These are phyloP conservation scores for Calcarius ornatus DNA, from an alignment of 2,113 vertebrate genomes.

Conservation along the genomic window DNA sequence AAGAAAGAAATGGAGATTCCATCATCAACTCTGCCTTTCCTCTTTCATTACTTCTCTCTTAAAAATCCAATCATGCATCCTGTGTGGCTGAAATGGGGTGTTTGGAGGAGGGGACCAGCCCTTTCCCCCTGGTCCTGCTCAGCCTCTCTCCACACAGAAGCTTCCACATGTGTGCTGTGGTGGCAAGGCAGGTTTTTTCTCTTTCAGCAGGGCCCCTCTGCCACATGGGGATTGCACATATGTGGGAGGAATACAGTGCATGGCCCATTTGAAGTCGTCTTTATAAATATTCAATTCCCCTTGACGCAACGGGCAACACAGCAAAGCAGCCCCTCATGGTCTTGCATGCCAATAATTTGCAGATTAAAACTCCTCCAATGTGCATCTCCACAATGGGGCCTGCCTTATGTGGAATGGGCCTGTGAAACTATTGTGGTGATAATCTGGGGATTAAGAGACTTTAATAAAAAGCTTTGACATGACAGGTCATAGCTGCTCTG, in stretches of 20 bases:
- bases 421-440: slow-evolving; percentile 53
- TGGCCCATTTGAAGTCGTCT: slow-evolving; percentile 33
- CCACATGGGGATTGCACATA: background rate
- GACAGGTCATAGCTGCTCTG: slow-evolving; percentile 20
- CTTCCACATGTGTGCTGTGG: background rate
- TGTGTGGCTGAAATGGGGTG: background rate
- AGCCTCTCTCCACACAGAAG: background rate
- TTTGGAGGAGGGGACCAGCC: background rate
- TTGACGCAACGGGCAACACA: background rate
- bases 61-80: background rate
- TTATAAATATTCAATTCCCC: slow-evolving; percentile 57
- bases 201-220: background rate
- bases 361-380: slow-evolving; percentile 46
- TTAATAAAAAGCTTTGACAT: slow-evolving; percentile 62
- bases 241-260: background rate
- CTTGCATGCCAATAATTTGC: slow-evolving; percentile 52
- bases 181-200: background rate
- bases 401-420: slow-evolving; percentile 42
- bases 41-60: background rate
- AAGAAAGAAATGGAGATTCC: background rate
- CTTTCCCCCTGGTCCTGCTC: background rate
- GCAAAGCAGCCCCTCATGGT: slow-evolving; percentile 27
- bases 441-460: slow-evolving; percentile 66
- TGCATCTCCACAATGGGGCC: slow-evolving; percentile 27
- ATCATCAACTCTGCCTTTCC: background rate